These are phyloP conservation scores for Heliocidaris tuberculata DNA, from an alignment of 35 echinoderm and acorn worm species.

Conservation along the genomic window DNA sequence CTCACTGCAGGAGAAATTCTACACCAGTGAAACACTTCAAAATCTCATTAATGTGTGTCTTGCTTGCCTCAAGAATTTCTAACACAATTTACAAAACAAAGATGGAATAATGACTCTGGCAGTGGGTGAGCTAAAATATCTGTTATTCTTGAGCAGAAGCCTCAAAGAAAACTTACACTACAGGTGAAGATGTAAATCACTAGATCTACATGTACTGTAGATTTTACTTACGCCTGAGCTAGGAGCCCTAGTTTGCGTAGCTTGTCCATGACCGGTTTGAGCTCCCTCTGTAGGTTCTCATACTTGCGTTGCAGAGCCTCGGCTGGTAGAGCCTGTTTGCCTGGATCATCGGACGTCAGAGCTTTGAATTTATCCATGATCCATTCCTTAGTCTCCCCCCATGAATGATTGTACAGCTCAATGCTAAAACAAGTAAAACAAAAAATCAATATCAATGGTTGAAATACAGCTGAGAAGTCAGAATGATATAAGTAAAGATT, in stretches of 20 bases:
- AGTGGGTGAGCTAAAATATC: too few species aligned
- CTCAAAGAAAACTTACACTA: too few species aligned
- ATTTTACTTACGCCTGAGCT: conserved; percentile 81
- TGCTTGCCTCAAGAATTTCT: too few species aligned
- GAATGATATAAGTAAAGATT: too few species aligned
- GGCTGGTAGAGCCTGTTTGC: conserved; percentile 60
- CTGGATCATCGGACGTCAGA: conserved; percentile 62
- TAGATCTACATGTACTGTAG: too few species aligned
- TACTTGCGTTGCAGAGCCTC: conserved; percentile 84
- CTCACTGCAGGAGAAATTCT: too few species aligned
- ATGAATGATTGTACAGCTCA: conserved; percentile 96
- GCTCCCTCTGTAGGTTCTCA: conserved; percentile 82
- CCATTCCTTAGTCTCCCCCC: conserved; percentile 98
- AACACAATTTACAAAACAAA: too few species aligned
- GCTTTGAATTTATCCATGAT: conserved; percentile 89
- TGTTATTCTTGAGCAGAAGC: too few species aligned
- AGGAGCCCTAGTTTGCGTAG: conserved; percentile 88
- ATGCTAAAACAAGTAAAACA: conserved; percentile 54
- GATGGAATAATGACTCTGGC: not conserved
- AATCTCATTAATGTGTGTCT: too few species aligned
- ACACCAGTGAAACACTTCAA: too few species aligned
- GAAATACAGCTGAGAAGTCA: not conserved
- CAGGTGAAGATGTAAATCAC: too few species aligned
- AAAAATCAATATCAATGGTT: not conserved
- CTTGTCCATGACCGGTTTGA: conserved; percentile 85